Conservation (phyloP, 2,797 vertebrate genomes). For the Myioborus miniatus region DNA sequence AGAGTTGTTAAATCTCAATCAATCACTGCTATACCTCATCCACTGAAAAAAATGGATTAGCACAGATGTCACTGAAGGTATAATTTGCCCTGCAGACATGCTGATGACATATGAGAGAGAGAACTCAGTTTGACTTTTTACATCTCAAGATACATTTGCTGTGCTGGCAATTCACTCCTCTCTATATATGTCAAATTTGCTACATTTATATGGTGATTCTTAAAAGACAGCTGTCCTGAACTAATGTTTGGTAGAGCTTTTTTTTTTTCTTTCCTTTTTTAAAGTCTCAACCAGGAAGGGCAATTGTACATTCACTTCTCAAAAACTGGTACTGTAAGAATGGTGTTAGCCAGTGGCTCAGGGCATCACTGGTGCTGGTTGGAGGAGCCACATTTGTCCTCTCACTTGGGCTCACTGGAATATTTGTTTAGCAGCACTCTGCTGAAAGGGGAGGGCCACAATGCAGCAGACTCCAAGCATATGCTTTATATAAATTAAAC, state of each 20-base stretch:
- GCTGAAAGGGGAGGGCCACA: not conserved
- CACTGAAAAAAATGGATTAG: constrained; percentile 69
- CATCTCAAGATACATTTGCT: constrained; percentile 52
- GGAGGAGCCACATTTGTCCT: not conserved
- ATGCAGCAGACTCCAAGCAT: not conserved
- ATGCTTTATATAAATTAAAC: not conserved
- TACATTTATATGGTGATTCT: not conserved
- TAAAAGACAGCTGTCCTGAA: not conserved
- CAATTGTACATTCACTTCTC: not conserved
- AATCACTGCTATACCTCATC: constrained; percentile 64
- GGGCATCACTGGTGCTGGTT: not conserved
- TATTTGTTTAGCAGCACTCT: not conserved
- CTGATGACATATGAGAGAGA: constrained; percentile 66
- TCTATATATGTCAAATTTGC: constrained; percentile 23
- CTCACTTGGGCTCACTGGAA: not conserved
- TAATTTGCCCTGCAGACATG: constrained; percentile 70
- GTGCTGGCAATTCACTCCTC: constrained; percentile 32
- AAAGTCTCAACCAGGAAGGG: not conserved
- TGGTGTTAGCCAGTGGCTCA: not conserved
- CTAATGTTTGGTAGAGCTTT: not conserved
- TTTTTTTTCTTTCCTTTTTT: not conserved
- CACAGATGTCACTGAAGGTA: constrained; percentile 69
- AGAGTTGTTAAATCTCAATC: constrained; percentile 67
- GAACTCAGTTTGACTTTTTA: constrained; percentile 66
- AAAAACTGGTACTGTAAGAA: not conserved